phyloP scores from a whole-genome alignment of 1,140 invertebrate species.

The Drosophila azteca region DNA sequence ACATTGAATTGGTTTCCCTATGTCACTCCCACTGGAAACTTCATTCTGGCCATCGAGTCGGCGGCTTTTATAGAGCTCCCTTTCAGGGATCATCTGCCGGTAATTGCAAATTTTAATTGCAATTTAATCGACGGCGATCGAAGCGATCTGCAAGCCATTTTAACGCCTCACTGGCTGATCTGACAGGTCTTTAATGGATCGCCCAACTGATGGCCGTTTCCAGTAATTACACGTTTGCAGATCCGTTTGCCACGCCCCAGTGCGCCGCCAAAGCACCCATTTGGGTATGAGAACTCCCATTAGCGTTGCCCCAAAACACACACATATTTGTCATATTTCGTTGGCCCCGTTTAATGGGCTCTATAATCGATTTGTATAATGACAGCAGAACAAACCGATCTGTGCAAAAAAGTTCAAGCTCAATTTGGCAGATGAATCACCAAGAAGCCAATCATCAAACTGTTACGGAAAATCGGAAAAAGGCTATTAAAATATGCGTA shows the following conservation, averaged over 20 bases:
- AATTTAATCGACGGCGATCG: constrained; percentile 41
- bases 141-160: constrained; percentile 28
- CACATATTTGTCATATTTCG: background rate
- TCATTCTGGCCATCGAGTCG: background rate
- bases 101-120: constrained; percentile 35
- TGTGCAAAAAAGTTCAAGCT: constrained; percentile 37
- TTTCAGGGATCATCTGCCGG: background rate
- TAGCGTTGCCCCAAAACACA: constrained; percentile 21
- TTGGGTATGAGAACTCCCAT: constrained; percentile 34
- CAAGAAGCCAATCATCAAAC: constrained; percentile 40
- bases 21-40: constrained; percentile 1
- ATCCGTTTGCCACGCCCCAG: constrained; percentile 27
- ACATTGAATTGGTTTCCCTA: constrained; percentile 28
- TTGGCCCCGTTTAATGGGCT: constrained; percentile 8
- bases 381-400: constrained; percentile 26
- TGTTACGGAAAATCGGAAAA: constrained; percentile 15
- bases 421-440: constrained; percentile 54
- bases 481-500: constrained; percentile 3
- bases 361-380: constrained; percentile 17
- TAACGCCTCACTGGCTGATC: constrained; percentile 36
- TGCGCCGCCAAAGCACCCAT: constrained; percentile 40
- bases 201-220: background rate
- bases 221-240: background rate
- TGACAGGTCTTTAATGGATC: constrained; percentile 13
- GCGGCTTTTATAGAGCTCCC: constrained; percentile 54